A percentile compares a stretch with the other conserved stretches of the same genome.
Conservation (phyloP, 1,140 invertebrate species). For the Pomacea maculata region DNA sequence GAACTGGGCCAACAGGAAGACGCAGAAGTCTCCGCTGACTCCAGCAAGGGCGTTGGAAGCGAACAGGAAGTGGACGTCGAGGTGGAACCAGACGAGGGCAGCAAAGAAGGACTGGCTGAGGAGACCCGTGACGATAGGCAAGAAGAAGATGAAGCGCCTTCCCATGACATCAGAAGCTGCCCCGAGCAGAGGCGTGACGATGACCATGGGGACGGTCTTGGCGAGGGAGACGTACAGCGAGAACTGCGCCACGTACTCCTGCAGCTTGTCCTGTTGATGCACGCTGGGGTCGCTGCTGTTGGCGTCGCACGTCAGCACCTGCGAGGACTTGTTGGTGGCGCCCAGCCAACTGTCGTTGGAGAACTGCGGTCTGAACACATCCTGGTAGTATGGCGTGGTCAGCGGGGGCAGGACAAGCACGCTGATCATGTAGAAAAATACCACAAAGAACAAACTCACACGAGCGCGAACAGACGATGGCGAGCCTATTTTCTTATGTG, state of each 20-base stretch:
- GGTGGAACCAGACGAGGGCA: neutral
- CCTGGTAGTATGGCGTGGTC: neutral
- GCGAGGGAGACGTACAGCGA: neutral
- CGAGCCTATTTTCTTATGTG: too few species aligned
- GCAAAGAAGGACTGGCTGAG: constrained; percentile 1
- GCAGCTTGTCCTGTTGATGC: neutral
- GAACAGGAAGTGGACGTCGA: constrained; percentile 6
- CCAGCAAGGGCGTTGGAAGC: neutral
- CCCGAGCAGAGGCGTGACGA: constrained; percentile 10
- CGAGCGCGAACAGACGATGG: too few species aligned
- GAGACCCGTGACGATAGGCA: neutral
- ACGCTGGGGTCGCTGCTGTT: neutral
- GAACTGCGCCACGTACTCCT: neutral
- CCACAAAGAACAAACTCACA: too few species aligned
- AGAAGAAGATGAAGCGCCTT: constrained; percentile 3
- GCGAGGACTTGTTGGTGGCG: neutral
- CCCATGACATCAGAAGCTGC: constrained; percentile 17
- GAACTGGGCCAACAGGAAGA: constrained; percentile 16
- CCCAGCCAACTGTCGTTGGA: neutral
- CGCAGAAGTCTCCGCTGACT: constrained; percentile 5
- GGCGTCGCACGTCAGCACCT: neutral
- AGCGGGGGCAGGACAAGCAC: neutral
- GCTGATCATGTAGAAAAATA: too few species aligned
- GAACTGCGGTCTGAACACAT: neutral
- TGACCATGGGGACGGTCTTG: constrained; percentile 8